Conservation (phyloP, 2,888 invertebrate species). For the Lycocerus yunnanus region DNA sequence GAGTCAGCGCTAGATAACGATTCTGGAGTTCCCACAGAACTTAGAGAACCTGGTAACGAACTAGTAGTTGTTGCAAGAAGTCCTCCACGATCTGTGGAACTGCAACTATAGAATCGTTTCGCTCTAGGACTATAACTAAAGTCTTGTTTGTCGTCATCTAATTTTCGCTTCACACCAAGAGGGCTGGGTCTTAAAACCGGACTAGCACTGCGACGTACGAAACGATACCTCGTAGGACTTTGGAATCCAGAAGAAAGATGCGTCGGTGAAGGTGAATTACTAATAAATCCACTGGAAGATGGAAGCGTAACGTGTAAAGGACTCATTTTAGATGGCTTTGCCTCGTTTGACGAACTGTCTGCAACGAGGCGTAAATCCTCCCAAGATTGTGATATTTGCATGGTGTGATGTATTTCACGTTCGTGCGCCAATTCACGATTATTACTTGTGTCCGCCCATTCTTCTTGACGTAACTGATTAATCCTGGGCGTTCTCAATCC, state of each 20-base stretch:
- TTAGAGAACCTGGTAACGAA: slow-evolving; percentile 60
- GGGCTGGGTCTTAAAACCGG: slow-evolving; percentile 83
- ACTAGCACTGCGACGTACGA: slow-evolving; percentile 83
- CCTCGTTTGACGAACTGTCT: slow-evolving; percentile 43
- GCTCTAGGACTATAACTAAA: slow-evolving; percentile 53
- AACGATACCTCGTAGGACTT: slow-evolving; percentile 76
- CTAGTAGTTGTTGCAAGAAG: slow-evolving; percentile 55
- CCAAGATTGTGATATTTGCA: slow-evolving; percentile 94
- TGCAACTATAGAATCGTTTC: slow-evolving; percentile 55
- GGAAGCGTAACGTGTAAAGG: slow-evolving; percentile 59
- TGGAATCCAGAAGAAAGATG: slow-evolving; percentile 50
- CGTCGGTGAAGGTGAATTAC: slow-evolving; percentile 54
- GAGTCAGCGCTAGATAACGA: slow-evolving; percentile 66
- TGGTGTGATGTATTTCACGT: slow-evolving; percentile 85
- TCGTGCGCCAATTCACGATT: slow-evolving; percentile 90
- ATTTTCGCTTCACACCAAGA: slow-evolving; percentile 71
- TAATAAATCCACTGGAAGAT: slow-evolving; percentile 45
- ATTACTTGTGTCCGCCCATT: slow-evolving; percentile 81
- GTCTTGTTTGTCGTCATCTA: slow-evolving; percentile 60
- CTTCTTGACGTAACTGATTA: slow-evolving; percentile 85
- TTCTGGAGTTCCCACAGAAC: slow-evolving; percentile 65
- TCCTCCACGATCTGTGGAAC: slow-evolving; percentile 48
- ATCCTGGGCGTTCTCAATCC: slow-evolving; percentile 72
- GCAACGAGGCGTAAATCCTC: slow-evolving; percentile 77
- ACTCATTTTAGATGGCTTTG: slow-evolving; percentile 49